Evolutionary conservation across 2,797 vertebrate genomes (phyloP).

Genomic region (Sorex maritimensis): DNA sequence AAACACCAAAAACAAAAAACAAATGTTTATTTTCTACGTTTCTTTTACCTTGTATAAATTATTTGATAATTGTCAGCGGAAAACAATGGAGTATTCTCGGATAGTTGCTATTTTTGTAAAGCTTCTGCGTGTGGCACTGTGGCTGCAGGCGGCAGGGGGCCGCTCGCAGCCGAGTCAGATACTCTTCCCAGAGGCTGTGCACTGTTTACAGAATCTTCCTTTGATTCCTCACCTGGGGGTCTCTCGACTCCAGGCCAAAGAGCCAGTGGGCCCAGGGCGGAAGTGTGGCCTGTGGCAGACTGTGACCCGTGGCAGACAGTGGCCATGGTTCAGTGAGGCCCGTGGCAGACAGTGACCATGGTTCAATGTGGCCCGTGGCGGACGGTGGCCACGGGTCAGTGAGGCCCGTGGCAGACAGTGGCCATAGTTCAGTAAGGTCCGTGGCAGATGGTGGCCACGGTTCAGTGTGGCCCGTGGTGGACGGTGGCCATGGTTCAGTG

Average conservation of each 20-base stretch:
- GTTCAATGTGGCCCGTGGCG: neutral
- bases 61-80: constrained; percentile 90
- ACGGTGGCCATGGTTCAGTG: no score
- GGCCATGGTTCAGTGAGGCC: no score
- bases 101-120: constrained; percentile 93
- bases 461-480: neutral
- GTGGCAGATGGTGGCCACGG: no score
- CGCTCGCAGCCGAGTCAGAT: constrained; percentile 74
- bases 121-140: constrained; percentile 86
- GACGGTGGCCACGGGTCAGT: neutral
- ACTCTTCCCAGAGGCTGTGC: constrained; percentile 88
- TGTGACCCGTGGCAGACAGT: no score
- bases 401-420: no score
- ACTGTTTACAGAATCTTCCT: constrained; percentile 92
- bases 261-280: constrained; percentile 77
- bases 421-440: no score
- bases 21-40: constrained; percentile 92
- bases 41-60: constrained; percentile 93
- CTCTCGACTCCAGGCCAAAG: constrained; percentile 90
- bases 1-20: constrained; percentile 88
- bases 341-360: no score
- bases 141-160: constrained; percentile 80
- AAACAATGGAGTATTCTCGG: constrained; percentile 88
- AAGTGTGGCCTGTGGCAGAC: neutral
- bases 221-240: constrained; percentile 89